phyloP scores from a whole-genome alignment of 1,140 invertebrate species.

The Xylocopa sonorina region DNA sequence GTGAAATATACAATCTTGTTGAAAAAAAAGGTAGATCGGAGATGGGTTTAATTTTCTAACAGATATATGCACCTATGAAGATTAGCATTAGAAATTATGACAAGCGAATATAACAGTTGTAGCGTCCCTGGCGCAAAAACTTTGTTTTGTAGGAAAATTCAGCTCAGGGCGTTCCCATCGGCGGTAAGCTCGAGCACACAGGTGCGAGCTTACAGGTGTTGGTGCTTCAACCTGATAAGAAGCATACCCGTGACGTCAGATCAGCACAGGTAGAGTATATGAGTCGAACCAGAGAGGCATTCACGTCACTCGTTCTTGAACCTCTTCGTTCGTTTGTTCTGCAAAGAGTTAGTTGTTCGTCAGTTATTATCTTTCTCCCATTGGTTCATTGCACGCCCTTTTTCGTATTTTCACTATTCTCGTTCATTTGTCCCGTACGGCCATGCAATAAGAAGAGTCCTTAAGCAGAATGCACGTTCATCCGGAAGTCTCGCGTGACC shows the following conservation, averaged over 20 bases:
- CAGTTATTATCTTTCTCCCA: conserved; percentile 2
- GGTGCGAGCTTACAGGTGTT: conserved; percentile 68
- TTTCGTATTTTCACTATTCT: not conserved
- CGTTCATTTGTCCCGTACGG: not conserved
- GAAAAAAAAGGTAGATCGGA: too few relatives aligned
- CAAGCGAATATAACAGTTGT: not conserved
- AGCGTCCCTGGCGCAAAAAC: conserved; percentile 16
- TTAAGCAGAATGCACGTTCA: conserved; percentile 6
- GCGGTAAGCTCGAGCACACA: conserved; percentile 56
- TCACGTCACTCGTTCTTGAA: conserved; percentile 80
- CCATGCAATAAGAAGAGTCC: not conserved
- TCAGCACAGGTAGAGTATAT: conserved; percentile 79
- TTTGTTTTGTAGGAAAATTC: conserved; percentile 22
- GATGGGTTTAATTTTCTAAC: too few relatives aligned
- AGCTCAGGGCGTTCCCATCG: conserved; percentile 59
- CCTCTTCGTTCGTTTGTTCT: conserved; percentile 70
- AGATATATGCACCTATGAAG: not conserved
- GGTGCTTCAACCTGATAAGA: conserved; percentile 75
- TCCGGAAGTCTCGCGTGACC: conserved; percentile 32
- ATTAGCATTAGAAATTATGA: not conserved
- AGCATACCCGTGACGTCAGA: conserved; percentile 80
- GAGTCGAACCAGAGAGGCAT: conserved; percentile 74
- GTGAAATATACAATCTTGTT: too few relatives aligned
- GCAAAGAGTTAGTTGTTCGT: conserved; percentile 48
- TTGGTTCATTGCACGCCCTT: not conserved